These are phyloP conservation scores for Ochropleura plecta DNA, from an alignment of 2,888 invertebrate genomes.

Conservation along the genomic window DNA sequence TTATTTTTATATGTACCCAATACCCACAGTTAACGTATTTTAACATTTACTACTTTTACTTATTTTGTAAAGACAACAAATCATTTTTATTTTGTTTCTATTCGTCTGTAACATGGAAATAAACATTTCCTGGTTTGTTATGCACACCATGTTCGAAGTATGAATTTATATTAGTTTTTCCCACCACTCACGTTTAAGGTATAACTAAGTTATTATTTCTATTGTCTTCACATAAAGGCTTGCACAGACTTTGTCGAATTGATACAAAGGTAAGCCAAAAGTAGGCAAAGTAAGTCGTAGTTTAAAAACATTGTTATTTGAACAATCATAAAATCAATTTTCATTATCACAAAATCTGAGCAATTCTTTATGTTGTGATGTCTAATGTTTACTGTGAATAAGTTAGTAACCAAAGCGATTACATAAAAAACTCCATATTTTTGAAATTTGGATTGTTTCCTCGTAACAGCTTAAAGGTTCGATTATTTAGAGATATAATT, in stretches of 20 bases:
- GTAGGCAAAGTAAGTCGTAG: not conserved
- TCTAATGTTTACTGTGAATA: slow-evolving; percentile 47
- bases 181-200: slow-evolving; percentile 66
- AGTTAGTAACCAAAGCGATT: slow-evolving; percentile 81
- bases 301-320: not conserved
- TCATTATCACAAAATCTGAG: slow-evolving; percentile 49
- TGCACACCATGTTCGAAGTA: slow-evolving; percentile 32
- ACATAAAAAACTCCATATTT: slow-evolving; percentile 81
- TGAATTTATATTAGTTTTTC: slow-evolving; percentile 57
- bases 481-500: slow-evolving; percentile 75
- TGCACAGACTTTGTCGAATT: slow-evolving; percentile 59
- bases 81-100: not conserved
- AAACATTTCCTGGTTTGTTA: slow-evolving; percentile 38
- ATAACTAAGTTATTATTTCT: slow-evolving; percentile 54
- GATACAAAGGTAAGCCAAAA: not conserved
- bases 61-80: slow-evolving; percentile 20
- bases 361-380: slow-evolving; percentile 44
- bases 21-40: slow-evolving; percentile 46
- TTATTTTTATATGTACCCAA: slow-evolving; percentile 48
- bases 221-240: slow-evolving; percentile 36
- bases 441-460: slow-evolving; percentile 71
- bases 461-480: slow-evolving; percentile 69
- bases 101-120: not conserved
- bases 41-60: slow-evolving; percentile 37
- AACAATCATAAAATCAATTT: not conserved